A percentile compares a stretch with the other conserved stretches of the same genome.
Conservation (phyloP, 2,113 vertebrate species). For the Perca flavescens region DNA sequence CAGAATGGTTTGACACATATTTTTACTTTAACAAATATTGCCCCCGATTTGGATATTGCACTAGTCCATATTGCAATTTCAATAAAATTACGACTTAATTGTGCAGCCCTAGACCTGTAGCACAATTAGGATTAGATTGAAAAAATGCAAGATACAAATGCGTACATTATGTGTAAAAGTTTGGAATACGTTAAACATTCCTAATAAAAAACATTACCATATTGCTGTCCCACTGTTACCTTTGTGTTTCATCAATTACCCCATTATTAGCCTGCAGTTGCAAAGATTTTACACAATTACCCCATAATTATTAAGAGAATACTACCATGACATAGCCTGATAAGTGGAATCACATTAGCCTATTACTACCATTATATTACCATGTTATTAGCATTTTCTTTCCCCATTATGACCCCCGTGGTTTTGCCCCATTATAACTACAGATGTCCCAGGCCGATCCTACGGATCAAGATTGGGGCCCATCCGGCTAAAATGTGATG, state of each 20-base stretch:
- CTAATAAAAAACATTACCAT: neutral
- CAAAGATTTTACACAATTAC: neutral
- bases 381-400: neutral
- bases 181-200: neutral
- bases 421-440: neutral
- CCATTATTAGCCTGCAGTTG: neutral
- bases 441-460: neutral
- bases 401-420: no score
- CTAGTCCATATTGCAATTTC: no score
- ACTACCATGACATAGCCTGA: neutral
- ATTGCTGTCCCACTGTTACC: neutral
- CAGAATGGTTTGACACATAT: no score
- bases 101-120: neutral
- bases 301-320: neutral
- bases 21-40: no score
- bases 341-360: neutral
- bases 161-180: neutral
- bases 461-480: neutral
- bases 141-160: neutral
- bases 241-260: neutral
- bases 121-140: no score
- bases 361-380: neutral
- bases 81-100: no score
- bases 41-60: no score
- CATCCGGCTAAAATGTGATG: no score